Evolutionary conservation across 1,140 invertebrate genomes (phyloP).

Genomic region (Harpegnathos saltator): DNA sequence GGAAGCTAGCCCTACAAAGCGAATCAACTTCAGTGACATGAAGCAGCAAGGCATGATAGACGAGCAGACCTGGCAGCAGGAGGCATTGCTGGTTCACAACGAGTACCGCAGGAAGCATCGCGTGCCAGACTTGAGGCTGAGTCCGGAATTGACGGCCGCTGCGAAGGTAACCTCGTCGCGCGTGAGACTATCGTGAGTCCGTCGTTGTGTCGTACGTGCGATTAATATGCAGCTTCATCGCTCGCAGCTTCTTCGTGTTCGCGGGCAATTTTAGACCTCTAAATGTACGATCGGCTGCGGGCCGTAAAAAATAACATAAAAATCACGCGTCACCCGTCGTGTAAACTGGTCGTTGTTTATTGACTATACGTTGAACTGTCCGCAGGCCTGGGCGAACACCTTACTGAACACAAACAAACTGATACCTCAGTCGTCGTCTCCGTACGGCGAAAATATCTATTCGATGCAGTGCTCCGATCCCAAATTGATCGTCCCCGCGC

Average conservation of each 20-base stretch:
- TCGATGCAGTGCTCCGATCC: conserved; percentile 90
- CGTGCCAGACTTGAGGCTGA: conserved; percentile 88
- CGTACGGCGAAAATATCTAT: conserved; percentile 89
- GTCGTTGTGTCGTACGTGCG: too few relatives aligned
- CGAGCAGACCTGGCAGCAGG: conserved; percentile 87
- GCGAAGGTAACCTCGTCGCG: conserved; percentile 85
- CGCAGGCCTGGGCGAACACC: conserved; percentile 90
- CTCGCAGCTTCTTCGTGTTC: conserved; percentile 2
- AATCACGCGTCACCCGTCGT: neutral
- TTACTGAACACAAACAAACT: conserved; percentile 90
- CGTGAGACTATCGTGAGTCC: neutral
- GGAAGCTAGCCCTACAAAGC: conserved; percentile 82
- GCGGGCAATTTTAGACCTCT: neutral
- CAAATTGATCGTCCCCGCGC: conserved; percentile 88
- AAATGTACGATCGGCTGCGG: neutral
- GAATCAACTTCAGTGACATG: conserved; percentile 57
- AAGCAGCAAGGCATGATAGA: conserved; percentile 72
- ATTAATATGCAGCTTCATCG: neutral
- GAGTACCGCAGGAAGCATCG: conserved; percentile 92
- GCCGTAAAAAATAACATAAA: neutral
- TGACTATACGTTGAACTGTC: neutral
- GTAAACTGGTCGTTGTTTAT: neutral
- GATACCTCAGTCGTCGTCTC: conserved; percentile 88
- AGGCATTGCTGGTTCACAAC: conserved; percentile 91
- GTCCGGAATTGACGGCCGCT: conserved; percentile 85